phyloP scores from a whole-genome alignment of 2,797 vertebrate species.

The Tenualosa ilisha region DNA sequence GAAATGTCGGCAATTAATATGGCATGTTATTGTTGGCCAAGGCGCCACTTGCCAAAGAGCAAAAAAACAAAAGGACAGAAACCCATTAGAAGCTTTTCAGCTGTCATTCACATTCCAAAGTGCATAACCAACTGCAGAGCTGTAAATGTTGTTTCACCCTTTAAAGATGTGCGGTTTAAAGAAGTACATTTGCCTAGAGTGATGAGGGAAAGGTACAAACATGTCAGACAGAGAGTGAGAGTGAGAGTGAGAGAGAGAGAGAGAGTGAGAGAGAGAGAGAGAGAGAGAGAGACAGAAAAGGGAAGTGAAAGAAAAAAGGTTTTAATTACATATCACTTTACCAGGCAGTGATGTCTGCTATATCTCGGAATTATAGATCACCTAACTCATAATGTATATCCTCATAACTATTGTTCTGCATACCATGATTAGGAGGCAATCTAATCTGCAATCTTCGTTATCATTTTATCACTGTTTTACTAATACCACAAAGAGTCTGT shows the following conservation, averaged over 20 bases:
- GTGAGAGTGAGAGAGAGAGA: conserved; percentile 8
- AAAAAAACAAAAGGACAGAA: neutral
- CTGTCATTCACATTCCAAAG: conserved; percentile 10
- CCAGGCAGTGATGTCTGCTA: neutral
- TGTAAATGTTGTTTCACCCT: conserved; percentile 14
- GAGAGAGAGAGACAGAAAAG: conserved; percentile 45
- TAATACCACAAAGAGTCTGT: neutral
- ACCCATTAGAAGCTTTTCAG: conserved; percentile 7
- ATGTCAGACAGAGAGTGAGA: neutral
- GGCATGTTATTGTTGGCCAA: conserved; percentile 59
- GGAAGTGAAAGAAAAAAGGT: neutral
- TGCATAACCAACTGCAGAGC: neutral
- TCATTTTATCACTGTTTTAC: neutral
- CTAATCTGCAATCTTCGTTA: neutral
- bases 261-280: conserved; percentile 27
- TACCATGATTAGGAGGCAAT: neutral
- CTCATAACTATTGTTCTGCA: neutral
- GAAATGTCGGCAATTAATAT: conserved; percentile 48
- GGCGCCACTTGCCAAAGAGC: neutral
- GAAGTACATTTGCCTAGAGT: neutral
- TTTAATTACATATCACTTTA: neutral
- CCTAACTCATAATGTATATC: neutral
- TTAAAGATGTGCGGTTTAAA: neutral
- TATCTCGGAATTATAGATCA: neutral
- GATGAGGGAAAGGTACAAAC: neutral